These are phyloP conservation scores for Oenanthe oenanthe DNA, from an alignment of 2,113 vertebrate species.

Conservation along the genomic window DNA sequence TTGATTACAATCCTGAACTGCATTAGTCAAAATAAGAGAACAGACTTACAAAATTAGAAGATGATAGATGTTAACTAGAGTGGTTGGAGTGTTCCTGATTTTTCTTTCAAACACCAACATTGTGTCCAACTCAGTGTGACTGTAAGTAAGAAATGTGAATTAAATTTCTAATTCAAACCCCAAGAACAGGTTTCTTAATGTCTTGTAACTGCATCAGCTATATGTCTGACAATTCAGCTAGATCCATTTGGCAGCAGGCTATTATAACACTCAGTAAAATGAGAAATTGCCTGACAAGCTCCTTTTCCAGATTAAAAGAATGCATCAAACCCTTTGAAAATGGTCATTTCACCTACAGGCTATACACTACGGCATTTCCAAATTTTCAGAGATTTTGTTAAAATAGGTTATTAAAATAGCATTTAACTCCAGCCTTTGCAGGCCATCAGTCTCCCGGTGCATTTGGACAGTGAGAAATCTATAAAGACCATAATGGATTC, in stretches of 20 bases:
- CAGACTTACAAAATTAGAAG: not conserved
- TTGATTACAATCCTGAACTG: not conserved
- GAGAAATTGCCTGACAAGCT: not conserved
- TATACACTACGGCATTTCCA: not conserved
- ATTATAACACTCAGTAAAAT: not conserved
- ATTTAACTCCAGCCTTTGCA: not conserved
- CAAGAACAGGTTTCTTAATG: not conserved
- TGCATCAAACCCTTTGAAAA: not conserved
- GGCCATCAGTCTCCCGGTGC: not conserved
- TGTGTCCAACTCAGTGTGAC: not conserved
- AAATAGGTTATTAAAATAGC: not conserved
- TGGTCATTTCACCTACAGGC: not conserved
- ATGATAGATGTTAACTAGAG: not conserved
- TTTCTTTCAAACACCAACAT: not conserved
- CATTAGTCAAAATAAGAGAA: not conserved
- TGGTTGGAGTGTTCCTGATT: not conserved
- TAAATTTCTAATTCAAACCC: not conserved
- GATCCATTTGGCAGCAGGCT: not conserved
- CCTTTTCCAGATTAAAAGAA: not conserved
- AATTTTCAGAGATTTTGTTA: not conserved
- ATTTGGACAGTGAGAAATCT: not conserved
- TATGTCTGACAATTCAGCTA: not conserved
- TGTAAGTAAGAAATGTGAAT: not conserved
- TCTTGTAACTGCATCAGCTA: not conserved
- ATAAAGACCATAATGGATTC: not conserved